phyloP scores from a whole-genome alignment of 2,888 invertebrate species.

The Leucophenga maculata region DNA sequence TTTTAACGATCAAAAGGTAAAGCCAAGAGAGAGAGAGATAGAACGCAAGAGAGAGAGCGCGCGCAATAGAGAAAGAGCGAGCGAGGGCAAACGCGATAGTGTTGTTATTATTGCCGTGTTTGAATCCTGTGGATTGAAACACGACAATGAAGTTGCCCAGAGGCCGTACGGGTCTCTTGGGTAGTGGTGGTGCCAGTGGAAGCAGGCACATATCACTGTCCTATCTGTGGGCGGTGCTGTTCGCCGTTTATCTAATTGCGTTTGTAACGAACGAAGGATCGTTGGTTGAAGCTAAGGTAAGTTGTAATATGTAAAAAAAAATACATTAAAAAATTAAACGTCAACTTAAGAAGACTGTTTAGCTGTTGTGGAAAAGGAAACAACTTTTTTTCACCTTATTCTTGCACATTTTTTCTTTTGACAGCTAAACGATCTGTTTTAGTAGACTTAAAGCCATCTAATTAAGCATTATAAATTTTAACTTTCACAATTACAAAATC shows the following conservation, averaged over 20 bases:
- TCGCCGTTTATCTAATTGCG: slow-evolving; percentile 58
- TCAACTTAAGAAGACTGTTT: too few species aligned
- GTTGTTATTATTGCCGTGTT: slow-evolving; percentile 18
- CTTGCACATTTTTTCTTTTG: too few species aligned
- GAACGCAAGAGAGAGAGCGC: slow-evolving; percentile 22
- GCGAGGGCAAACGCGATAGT: not conserved
- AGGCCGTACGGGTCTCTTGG: slow-evolving; percentile 70
- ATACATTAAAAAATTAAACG: not conserved
- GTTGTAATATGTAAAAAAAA: slow-evolving; percentile 38
- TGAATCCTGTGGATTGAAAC: slow-evolving; percentile 38
- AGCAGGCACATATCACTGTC: slow-evolving; percentile 41
- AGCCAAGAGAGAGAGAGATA: slow-evolving; percentile 20
- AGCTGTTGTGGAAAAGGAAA: too few species aligned
- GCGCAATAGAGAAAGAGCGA: not conserved
- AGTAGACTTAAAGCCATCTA: too few species aligned
- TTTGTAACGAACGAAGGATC: slow-evolving; percentile 55
- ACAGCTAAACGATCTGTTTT: too few species aligned
- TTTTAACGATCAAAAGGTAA: slow-evolving; percentile 45
- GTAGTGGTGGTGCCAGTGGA: slow-evolving; percentile 53
- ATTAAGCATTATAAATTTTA: too few species aligned
- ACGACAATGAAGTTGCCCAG: slow-evolving; percentile 68
- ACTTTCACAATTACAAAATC: too few species aligned
- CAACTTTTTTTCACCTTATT: too few species aligned
- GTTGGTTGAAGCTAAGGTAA: slow-evolving; percentile 68
- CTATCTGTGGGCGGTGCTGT: slow-evolving; percentile 55